Conservation (phyloP, 2,113 vertebrate genomes). For the Coptodon rendalli region DNA sequence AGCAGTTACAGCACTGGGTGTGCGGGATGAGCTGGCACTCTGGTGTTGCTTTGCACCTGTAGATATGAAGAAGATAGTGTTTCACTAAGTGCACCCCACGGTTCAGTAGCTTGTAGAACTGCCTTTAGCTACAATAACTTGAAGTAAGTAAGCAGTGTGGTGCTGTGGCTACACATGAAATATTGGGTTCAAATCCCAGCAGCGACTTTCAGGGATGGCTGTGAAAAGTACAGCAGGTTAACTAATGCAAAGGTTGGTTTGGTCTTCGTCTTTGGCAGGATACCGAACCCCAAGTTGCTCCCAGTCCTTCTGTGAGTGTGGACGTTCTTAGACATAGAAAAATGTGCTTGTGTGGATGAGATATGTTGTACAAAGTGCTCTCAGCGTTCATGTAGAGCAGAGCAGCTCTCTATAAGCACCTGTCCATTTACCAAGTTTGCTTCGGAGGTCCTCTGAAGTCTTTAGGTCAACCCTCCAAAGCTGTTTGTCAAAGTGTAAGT, state of each 20-base stretch:
- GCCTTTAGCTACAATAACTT: background rate
- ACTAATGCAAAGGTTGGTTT: background rate
- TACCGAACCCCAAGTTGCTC: background rate
- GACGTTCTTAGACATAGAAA: background rate
- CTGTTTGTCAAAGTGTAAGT: background rate
- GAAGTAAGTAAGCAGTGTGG: background rate
- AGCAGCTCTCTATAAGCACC: background rate
- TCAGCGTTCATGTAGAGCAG: background rate
- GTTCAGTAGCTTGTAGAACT: background rate
- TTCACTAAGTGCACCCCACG: background rate
- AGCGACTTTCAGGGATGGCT: background rate
- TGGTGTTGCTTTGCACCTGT: background rate
- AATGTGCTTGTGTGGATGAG: background rate
- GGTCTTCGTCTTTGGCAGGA: background rate
- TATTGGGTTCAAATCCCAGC: background rate
- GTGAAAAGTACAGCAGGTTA: background rate
- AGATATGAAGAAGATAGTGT: background rate
- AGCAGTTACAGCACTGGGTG: background rate
- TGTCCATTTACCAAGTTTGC: fast-evolving
- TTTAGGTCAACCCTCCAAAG: background rate
- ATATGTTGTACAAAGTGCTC: background rate
- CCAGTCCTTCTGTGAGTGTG: background rate
- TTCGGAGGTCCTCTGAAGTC: background rate
- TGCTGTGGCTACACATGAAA: background rate
- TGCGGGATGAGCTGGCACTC: fast-evolving